A percentile compares a stretch with the other conserved stretches of the same genome.
phyloP scores from a whole-genome alignment of 2,797 vertebrate genomes.

The Gymnodraco acuticeps region DNA sequence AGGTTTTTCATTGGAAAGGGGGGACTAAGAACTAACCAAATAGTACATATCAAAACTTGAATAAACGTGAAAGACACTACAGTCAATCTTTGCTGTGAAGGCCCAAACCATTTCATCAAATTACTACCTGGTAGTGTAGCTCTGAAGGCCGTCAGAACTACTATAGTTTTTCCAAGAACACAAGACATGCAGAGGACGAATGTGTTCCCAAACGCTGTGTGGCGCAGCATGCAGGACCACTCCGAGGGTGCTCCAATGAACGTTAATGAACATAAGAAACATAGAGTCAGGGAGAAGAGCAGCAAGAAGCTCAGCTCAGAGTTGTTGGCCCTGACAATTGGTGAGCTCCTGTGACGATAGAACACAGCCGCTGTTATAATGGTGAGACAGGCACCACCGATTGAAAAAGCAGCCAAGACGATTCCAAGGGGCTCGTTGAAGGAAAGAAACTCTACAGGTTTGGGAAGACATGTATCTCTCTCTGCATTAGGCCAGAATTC shows the following conservation, averaged over 20 bases:
- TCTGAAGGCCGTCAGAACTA: conserved; percentile 78
- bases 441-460: too few relatives aligned
- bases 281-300: conserved; percentile 76
- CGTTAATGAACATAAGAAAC: conserved; percentile 79
- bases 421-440: too few relatives aligned
- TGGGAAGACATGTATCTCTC: too few relatives aligned
- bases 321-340: too few relatives aligned
- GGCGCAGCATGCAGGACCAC: conserved; percentile 79
- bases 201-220: conserved; percentile 74
- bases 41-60: conserved; percentile 74
- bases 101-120: conserved; percentile 80
- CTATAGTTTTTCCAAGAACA: conserved; percentile 76
- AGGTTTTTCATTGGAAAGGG: too few relatives aligned
- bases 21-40: conserved; percentile 59
- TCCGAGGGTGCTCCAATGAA: conserved; percentile 77
- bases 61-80: conserved; percentile 74
- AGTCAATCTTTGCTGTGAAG: conserved; percentile 73
- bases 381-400: too few relatives aligned
- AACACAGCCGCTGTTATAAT: too few relatives aligned
- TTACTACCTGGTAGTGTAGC: conserved; percentile 75
- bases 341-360: too few relatives aligned
- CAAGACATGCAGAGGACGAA: conserved; percentile 78
- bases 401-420: too few relatives aligned
- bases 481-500: too few relatives aligned
- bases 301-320: conserved; percentile 7